Conservation (phyloP, 2,113 vertebrate species). For the Aspidoscelis tigris region DNA sequence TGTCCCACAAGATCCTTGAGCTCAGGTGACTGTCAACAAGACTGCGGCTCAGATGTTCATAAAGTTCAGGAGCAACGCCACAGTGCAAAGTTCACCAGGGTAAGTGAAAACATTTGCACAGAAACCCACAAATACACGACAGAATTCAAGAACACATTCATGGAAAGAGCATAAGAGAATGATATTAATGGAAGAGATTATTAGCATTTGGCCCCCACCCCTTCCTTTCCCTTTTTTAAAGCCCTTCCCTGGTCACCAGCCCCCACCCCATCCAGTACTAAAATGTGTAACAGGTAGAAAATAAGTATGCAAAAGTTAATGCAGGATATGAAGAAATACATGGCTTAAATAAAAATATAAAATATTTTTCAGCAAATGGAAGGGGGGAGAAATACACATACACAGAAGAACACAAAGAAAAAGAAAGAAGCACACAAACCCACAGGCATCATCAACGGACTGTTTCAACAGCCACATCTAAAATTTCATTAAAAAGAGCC, state of each 20-base stretch:
- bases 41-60: conserved; percentile 18
- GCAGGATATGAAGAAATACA: conserved; percentile 64
- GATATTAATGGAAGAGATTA: conserved; percentile 37
- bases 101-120: not conserved
- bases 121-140: not conserved
- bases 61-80: not conserved
- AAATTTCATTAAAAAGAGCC: conserved; percentile 96
- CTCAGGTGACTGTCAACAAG: not conserved
- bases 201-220: not conserved
- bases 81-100: not conserved
- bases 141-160: not conserved
- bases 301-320: conserved; percentile 26
- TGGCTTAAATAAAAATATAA: conserved; percentile 78
- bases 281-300: conserved; percentile 52
- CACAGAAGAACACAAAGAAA: not conserved
- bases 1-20: not conserved
- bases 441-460: conserved; percentile 82
- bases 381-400: conserved; percentile 63
- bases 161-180: conserved; percentile 26
- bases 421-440: conserved; percentile 55
- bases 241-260: conserved; percentile 42
- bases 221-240: not conserved
- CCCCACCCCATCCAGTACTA: conserved; percentile 32
- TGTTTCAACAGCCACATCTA: conserved; percentile 88
- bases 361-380: conserved; percentile 78